Base-by-base conservation (phyloP, 1,140 invertebrate species). In the Drosophila murphyi region DNA sequence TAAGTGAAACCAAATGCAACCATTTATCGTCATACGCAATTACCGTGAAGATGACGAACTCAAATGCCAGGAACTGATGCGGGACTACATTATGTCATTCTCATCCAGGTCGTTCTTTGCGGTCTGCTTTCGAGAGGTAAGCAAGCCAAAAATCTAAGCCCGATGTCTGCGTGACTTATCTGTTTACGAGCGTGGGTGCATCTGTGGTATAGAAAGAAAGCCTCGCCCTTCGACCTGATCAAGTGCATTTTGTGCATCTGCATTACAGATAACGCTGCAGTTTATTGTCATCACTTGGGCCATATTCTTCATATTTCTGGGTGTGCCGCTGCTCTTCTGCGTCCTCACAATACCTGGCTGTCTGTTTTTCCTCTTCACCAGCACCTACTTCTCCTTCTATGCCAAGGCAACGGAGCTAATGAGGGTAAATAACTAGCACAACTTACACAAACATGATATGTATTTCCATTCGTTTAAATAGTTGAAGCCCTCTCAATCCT, bases 221-320 rank as follows among this genome's bases (percentile, higher is more conserved):
- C 29, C 37, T 54, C 12, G 10, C 50, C 52, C 43, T 12, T 31
- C 20, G 3, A 41, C 69, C 31, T 28, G 5, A 41, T 6, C n/a
- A 59, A 34, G 32, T 59, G 20, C 37, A 29, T 56, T 56, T 3
- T 31, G 29, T 54, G 20, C 29, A 32, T 57, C 39, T 67, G 35
- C 34, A 51, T 73, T 78, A 12, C 78, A 92, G 91, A 91, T 92
- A 54, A 92, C 91, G 8, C 62, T 92, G 12, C 91, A 92, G 50
- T 90, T 92, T 8, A 92, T 92, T 73, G 86, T 92, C 29, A 90
- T 92, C 43, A 92, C 91, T n/a, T 92, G 91, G 88, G 91, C 91
- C n/a, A 85, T 92, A 60, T 76, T 92, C 47, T 92, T 92, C 37
- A 92, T 92, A 72, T 92, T 92, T 63, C 63, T 92, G 50, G 91